Evolutionary conservation across 2,888 invertebrate genomes (phyloP), one percentile per base, ranked within the genome.

Genomic region (Gymnoscelis rufifasciata): DNA sequence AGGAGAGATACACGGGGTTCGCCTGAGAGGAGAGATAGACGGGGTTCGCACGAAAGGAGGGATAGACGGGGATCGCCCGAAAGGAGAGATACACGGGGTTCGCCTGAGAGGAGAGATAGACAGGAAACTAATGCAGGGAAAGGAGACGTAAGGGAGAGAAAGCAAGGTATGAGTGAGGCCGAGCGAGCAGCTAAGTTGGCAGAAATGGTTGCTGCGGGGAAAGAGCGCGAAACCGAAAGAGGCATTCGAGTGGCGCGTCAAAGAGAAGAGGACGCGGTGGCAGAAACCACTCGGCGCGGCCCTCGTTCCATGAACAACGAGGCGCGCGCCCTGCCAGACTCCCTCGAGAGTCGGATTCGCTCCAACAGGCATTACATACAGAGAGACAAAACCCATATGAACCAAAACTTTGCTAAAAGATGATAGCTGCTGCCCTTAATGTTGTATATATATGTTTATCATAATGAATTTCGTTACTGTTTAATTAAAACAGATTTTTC

Each of bases 301-400:
- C 93, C 64, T 91, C 93, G 52, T 88, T 94, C n/a, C 86, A 94
- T 37, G 83, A 54, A 84, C 81, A 57, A 59, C 84, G 88, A 53
- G 79, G 90, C 66, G 65, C 89, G 63, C 41, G 91, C 92, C 0
- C 89, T 91, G 56, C 90, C 90, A 13, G 91, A 92, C 43, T 93
- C 93, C 7, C 92, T 98, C 0, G 96, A 95, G 68, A 92, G 93
- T 52, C 90, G 97, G 58, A 93, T 98, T 38, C 95, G 93, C 67
- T 91, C 97, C 8, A 98, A 97, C 71, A 91, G 95, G 31, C 95
- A 97, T 75, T 95, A 95, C 64, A 95, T 97, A 56, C 97, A 98
- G 74, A 90, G 97, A 46, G 93, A 93, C 2, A 90, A 90, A 12
- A 83, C 90, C 14, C 92, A 95, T 38, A 95, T 97, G 95, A 93